Conservation (phyloP, 2,888 invertebrate species). For the Hemicrepidius hirtus region DNA sequence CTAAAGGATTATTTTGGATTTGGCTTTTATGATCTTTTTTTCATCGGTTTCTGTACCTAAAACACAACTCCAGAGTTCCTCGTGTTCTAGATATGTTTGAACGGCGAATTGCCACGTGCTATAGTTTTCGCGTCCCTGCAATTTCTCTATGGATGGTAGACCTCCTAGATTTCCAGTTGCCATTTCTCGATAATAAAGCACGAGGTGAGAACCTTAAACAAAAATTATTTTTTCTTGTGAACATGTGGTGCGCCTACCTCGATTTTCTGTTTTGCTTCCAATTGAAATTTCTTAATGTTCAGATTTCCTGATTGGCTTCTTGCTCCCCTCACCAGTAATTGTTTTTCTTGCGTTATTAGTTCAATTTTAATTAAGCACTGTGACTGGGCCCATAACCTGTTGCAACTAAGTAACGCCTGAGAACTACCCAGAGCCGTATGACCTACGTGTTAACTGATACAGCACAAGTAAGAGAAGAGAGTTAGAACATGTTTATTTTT, state of each 20-base stretch:
- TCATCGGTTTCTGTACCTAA: background rate
- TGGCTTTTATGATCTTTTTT: background rate
- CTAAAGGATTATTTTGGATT: conserved; percentile 47
- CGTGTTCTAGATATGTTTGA: conserved; percentile 2
- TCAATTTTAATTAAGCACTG: no score
- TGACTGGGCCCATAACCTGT: conserved; percentile 4
- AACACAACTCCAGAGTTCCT: background rate
- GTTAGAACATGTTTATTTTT: no score
- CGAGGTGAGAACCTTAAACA: background rate
- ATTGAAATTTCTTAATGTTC: background rate
- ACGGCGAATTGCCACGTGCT: no score
- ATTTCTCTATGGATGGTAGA: background rate
- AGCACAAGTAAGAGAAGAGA: no score
- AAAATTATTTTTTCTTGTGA: background rate
- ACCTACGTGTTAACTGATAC: no score
- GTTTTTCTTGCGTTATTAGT: background rate
- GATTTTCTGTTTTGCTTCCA: background rate
- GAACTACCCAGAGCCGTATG: no score
- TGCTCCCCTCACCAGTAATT: background rate
- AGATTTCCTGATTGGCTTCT: background rate
- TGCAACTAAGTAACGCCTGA: background rate
- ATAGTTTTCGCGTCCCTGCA: conserved; percentile 1
- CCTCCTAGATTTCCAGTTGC: background rate
- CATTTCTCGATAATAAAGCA: no score
- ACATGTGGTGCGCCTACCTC: background rate